Evolutionary conservation across 2,113 vertebrate species (phyloP), one percentile per base, ranked within the genome.

Genomic region (Stegostoma tigrinum): DNA sequence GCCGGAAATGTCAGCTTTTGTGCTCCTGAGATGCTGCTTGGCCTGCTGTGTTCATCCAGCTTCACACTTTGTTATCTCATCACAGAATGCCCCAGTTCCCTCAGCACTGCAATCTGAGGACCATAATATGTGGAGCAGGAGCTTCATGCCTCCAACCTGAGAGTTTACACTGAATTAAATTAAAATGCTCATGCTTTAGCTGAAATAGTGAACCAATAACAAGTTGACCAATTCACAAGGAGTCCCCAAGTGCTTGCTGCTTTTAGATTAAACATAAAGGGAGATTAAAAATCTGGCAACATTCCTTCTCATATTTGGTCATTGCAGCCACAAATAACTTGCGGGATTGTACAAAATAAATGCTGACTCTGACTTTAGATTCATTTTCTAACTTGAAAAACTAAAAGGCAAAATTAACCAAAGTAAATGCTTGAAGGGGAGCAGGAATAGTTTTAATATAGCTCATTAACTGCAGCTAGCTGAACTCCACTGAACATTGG

Each of bases 381-480:
- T 93, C 64, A 93, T 67, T 93, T 66, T 93, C 61, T 34, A 67
- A 66, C 89, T 93, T 93, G 89, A 61, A 64, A 67, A 93, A 66
- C 30, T 67, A 93, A 93, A 67, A 61, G 64, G 55, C 89, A 93
- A 64, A 66, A 93, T 64, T 67, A 93, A 93, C 61, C 89, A 38
- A 34, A 42, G 64, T 93, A 93, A 93, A 93, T 93, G 61, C 38
- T 93, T 93, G 34, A 67, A 93, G 61, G 87, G 89, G 61, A 93
- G 61, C 55, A 93, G 61, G 30, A 93, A 93, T 61, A n/a, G 19
- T 66, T 93, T 91, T 93, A 93, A 64, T 66, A n/a, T 21, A 24
- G 7, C 89, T 93, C 89, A 93, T 93, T 93, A 93, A 66, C 61
- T 93, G 61, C 89, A 93, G 89, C 89, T n/a, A 93, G 61, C 89